Percentiles rank a stretch among this genome's conserved stretches.
phyloP scores from a whole-genome alignment of 2,888 invertebrate species.

The Chaetogeoica ovagalla region DNA sequence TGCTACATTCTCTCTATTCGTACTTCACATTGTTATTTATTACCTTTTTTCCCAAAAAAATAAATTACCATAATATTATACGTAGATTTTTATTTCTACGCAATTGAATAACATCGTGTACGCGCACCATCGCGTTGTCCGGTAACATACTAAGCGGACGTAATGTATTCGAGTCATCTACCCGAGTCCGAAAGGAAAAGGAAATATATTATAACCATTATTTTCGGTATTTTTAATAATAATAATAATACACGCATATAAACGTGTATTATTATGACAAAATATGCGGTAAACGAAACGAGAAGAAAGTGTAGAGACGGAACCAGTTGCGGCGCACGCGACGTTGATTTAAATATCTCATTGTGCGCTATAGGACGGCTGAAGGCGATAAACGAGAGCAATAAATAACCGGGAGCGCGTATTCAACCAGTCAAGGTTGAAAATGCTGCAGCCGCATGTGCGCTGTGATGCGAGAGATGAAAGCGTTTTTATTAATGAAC shows the following conservation, averaged over 20 bases:
- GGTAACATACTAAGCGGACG: no score
- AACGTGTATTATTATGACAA: no score
- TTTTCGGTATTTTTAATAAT: background rate
- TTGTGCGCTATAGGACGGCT: background rate
- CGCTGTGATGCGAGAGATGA: no score
- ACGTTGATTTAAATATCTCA: no score
- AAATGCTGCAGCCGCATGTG: background rate
- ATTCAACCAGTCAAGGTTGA: slow-evolving; percentile 23
- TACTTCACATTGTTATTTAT: background rate
- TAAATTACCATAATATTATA: background rate
- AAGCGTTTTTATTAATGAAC: slow-evolving; percentile 5
- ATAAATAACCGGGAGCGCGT: slow-evolving; percentile 11
- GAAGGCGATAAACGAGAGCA: slow-evolving; percentile 43
- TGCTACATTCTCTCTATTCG: background rate
- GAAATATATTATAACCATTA: background rate
- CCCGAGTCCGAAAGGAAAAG: background rate
- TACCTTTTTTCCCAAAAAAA: background rate
- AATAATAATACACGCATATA: background rate
- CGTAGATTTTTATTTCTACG: no score
- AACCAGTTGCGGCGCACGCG: slow-evolving; percentile 17
- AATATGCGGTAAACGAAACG: background rate
- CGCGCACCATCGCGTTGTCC: no score
- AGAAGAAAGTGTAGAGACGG: slow-evolving; percentile 32
- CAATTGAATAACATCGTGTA: background rate
- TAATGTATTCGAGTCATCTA: background rate